Percentiles rank a stretch among this genome's conserved stretches.
These are phyloP conservation scores for Bilobella aurantiaca DNA, from an alignment of 1,140 invertebrate species.

Conservation along the genomic window DNA sequence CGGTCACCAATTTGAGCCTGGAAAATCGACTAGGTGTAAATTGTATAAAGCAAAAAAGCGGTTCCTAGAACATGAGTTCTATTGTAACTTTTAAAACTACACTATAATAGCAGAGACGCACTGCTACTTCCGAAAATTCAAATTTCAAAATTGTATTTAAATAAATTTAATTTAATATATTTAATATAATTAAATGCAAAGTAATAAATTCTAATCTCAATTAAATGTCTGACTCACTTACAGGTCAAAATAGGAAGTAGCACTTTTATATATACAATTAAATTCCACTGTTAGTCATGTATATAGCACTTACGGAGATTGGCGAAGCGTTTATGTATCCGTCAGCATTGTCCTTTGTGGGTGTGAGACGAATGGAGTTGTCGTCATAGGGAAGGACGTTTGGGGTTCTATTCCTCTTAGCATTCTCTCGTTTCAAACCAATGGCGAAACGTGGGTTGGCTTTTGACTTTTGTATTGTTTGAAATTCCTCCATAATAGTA, in stretches of 20 bases:
- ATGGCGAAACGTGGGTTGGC: constrained; percentile 55
- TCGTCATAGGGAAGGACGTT: constrained; percentile 80
- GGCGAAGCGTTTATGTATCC: constrained; percentile 87
- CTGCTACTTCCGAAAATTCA: no score
- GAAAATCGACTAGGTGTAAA: constrained; percentile 8
- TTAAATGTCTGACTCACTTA: no score
- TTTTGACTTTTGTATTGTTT: constrained; percentile 69
- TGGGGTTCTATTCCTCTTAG: constrained; percentile 49
- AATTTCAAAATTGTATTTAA: no score
- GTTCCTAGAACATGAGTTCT: no score
- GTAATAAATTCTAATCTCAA: no score
- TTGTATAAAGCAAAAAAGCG: constrained; percentile 6
- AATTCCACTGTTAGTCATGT: no score
- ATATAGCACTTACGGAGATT: constrained; percentile 54
- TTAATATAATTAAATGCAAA: background rate
- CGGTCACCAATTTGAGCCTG: constrained; percentile 58
- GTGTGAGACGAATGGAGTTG: constrained; percentile 64
- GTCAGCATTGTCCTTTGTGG: constrained; percentile 63
- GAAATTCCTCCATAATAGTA: constrained; percentile 72
- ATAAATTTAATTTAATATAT: background rate
- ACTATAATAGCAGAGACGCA: no score
- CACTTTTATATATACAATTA: no score
- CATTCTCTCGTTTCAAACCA: constrained; percentile 55
- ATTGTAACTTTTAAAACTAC: no score
- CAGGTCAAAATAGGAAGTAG: background rate